Evolutionary conservation across 2,113 vertebrate genomes (phyloP).

Genomic region (Choloepus hoffmanni): DNA sequence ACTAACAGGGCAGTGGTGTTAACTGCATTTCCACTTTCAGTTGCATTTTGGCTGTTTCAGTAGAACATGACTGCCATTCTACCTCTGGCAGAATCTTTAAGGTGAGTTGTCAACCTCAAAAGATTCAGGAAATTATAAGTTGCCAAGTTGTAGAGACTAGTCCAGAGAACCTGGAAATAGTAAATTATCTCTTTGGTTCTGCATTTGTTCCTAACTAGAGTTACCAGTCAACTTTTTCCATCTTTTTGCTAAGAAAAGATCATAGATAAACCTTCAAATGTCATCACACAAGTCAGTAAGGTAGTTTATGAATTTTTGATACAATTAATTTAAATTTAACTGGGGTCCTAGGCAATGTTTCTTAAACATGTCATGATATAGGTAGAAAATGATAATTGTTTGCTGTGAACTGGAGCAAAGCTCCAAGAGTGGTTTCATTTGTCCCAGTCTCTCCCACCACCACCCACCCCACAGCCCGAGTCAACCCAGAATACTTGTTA

Average conservation of each 20-base stretch:
- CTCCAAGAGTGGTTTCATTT: background rate
- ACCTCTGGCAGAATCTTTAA: background rate
- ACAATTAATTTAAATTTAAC: background rate
- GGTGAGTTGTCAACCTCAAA: background rate
- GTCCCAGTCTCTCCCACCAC: background rate
- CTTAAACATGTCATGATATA: background rate
- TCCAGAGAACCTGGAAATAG: background rate
- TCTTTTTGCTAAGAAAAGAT: background rate
- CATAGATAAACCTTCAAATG: background rate
- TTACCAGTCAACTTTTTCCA: background rate
- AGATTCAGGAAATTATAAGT: background rate
- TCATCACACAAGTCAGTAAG: background rate
- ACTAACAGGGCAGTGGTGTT: background rate
- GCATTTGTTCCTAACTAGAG: background rate
- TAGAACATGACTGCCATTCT: background rate
- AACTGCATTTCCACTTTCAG: constrained; percentile 8
- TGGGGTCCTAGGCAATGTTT: background rate
- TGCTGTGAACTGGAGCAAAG: background rate
- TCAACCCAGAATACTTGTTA: rapidly evolving
- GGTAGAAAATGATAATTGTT: background rate
- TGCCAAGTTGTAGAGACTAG: background rate
- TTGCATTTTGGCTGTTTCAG: background rate
- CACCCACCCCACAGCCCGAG: background rate
- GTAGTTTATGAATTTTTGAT: background rate
- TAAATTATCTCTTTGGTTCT: background rate